Conservation (phyloP, 2,888 invertebrate species). For the Ferrisia virgata region DNA sequence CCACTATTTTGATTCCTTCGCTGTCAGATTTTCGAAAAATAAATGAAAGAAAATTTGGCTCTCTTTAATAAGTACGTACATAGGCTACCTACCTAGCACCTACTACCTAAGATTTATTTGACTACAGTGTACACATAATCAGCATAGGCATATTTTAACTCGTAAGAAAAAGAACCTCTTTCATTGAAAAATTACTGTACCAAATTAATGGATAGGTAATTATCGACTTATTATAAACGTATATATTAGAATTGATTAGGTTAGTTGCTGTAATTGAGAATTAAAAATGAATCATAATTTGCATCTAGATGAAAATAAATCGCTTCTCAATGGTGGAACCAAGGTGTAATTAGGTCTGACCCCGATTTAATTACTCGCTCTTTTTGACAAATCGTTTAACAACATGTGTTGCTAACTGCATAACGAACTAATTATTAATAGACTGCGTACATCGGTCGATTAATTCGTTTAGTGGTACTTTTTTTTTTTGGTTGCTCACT, state of each 20-base stretch:
- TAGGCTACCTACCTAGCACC: too few species aligned
- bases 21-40: too few species aligned
- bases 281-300: constrained; percentile 27
- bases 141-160: too few species aligned
- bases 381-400: neutral
- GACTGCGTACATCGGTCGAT: neutral
- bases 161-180: neutral
- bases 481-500: too few species aligned
- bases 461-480: too few species aligned
- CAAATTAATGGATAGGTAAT: neutral
- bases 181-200: neutral
- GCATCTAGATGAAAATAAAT: constrained; percentile 35
- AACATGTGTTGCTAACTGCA: neutral
- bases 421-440: neutral
- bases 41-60: too few species aligned
- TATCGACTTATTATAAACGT: neutral
- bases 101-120: too few species aligned
- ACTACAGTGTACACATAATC: too few species aligned
- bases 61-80: too few species aligned
- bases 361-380: neutral
- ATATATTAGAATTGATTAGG: constrained; percentile 1
- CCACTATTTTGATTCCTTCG: too few species aligned
- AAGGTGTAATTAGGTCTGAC: constrained; percentile 28
- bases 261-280: neutral
- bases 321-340: neutral